Percentiles rank a stretch among this genome's conserved stretches.
These are phyloP conservation scores for Drosophila sechellia DNA, from an alignment of 1,140 invertebrate genomes.

Conservation along the genomic window DNA sequence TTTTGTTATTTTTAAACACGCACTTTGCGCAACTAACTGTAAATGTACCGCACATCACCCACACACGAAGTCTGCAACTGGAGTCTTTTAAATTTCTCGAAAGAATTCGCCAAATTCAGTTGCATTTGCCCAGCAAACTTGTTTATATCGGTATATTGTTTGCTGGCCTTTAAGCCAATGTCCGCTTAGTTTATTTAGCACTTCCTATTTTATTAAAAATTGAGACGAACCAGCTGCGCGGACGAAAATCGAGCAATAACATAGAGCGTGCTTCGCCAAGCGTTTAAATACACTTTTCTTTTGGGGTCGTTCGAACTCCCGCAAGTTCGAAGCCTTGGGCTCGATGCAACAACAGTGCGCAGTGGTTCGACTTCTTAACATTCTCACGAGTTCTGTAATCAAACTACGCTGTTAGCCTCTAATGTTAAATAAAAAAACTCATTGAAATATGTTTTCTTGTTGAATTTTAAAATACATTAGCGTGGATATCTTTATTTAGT, in stretches of 20 bases:
- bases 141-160: background rate
- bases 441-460: too few species aligned
- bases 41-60: conserved; percentile 40
- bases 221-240: conserved; percentile 10
- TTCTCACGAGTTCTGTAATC: background rate
- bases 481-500: too few species aligned
- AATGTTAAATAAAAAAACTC: too few species aligned
- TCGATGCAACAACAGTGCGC: background rate
- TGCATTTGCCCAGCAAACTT: background rate
- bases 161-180: conserved; percentile 4
- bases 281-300: conserved; percentile 17
- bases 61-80: conserved; percentile 14
- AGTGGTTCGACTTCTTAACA: background rate
- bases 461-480: too few species aligned
- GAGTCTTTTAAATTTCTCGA: background rate
- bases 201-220: background rate
- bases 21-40: conserved; percentile 74
- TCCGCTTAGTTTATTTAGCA: conserved; percentile 8
- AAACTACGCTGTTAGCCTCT: too few species aligned
- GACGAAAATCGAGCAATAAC: conserved; percentile 28
- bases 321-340: background rate
- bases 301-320: background rate
- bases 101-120: background rate
- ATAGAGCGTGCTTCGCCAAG: conserved; percentile 5
- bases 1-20: conserved; percentile 63